Percentiles rank a stretch among this genome's conserved stretches.
Conservation (phyloP, 2,113 vertebrate species). For the Coturnix japonica region DNA sequence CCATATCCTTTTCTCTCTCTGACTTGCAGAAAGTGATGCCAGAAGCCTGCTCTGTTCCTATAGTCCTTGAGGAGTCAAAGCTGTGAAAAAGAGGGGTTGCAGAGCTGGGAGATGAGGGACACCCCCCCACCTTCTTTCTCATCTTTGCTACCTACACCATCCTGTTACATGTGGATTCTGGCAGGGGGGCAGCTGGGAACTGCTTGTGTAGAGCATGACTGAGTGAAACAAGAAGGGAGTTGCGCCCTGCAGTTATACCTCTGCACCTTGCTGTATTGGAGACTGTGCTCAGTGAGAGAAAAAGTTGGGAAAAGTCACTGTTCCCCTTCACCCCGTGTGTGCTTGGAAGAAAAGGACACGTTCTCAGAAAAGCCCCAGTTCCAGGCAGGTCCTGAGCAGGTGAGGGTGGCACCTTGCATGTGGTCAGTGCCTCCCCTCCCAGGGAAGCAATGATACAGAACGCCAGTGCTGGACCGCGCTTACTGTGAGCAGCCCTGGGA, state of each 20-base stretch:
- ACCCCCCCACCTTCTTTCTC: background rate
- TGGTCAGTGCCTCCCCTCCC: background rate
- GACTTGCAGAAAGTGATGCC: conserved; percentile 55
- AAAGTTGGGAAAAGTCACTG: background rate
- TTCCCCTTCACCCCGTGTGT: background rate
- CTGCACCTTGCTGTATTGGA: background rate
- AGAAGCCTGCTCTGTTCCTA: background rate
- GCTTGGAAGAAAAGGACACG: background rate
- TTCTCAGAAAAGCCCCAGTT: background rate
- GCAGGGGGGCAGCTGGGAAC: background rate
- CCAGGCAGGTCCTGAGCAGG: background rate
- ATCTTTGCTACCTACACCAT: background rate
- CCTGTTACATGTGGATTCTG: background rate
- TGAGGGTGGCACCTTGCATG: background rate
- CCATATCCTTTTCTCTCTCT: conserved; percentile 11
- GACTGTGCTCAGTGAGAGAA: background rate
- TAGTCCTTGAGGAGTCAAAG: conserved; percentile 43
- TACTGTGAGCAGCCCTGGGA: background rate
- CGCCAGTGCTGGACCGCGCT: background rate
- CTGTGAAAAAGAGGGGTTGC: conserved; percentile 1
- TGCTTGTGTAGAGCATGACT: background rate
- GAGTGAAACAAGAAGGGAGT: background rate
- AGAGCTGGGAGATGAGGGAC: background rate
- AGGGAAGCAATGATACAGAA: background rate
- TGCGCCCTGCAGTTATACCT: background rate